phyloP scores from a whole-genome alignment of 2,113 vertebrate genomes.

The Zeus faber region DNA sequence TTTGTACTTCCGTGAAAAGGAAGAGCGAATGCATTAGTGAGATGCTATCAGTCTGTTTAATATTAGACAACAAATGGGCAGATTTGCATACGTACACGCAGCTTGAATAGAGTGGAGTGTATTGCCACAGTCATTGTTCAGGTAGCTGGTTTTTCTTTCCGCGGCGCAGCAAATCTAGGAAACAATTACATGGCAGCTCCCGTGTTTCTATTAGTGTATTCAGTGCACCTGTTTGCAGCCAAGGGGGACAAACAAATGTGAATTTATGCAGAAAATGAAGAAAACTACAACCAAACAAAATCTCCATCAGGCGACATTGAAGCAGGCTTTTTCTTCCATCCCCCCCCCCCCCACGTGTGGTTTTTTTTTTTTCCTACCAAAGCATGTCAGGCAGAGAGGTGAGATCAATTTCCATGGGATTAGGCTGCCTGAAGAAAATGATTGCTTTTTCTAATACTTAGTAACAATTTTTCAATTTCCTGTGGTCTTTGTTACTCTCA shows the following conservation, averaged over 20 bases:
- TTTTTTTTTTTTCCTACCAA: constrained; percentile 55
- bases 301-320: constrained; percentile 49
- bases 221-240: constrained; percentile 53
- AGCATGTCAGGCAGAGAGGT: constrained; percentile 62
- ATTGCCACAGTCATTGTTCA: constrained; percentile 8
- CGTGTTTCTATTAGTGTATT: constrained; percentile 45
- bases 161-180: constrained; percentile 15
- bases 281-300: constrained; percentile 55
- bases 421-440: constrained; percentile 71
- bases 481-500: constrained; percentile 75
- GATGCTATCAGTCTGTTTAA: constrained; percentile 61
- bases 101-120: constrained; percentile 18
- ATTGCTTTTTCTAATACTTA: constrained; percentile 76
- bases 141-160: constrained; percentile 14
- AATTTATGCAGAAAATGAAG: constrained; percentile 34
- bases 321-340: constrained; percentile 39
- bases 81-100: constrained; percentile 48
- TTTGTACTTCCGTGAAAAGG: constrained; percentile 64
- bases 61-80: constrained; percentile 59
- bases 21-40: constrained; percentile 61
- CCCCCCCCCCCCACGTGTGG: too few species aligned
- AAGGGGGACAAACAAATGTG: constrained; percentile 32
- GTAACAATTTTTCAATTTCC: constrained; percentile 78
- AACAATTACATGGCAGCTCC: constrained; percentile 37
- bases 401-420: constrained; percentile 77